Percentiles rank a stretch among this genome's conserved stretches.
These are phyloP conservation scores for Porites rus DNA, from an alignment of 92 coral and sea anemone genomes.

Conservation along the genomic window DNA sequence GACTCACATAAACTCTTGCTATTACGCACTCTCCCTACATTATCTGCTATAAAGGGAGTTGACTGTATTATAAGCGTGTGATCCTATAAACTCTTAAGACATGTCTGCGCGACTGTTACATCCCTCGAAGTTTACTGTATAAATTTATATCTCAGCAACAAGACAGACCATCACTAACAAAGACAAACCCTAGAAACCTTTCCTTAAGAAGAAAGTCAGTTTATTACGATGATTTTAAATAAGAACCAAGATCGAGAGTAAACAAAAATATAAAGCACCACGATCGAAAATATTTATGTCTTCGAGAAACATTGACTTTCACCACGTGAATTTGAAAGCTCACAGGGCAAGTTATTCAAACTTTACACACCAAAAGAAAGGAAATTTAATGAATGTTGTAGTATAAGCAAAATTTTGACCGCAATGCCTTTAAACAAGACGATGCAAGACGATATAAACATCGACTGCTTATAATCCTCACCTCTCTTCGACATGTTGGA, in stretches of 20 bases:
- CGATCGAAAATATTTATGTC: not conserved
- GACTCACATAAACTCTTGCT: no score
- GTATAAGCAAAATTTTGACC: not conserved
- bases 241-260: no score
- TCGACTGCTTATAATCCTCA: constrained; percentile 32
- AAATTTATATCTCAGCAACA: not conserved
- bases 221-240: not conserved
- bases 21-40: no score
- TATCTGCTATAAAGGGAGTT: no score
- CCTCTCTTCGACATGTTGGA: constrained; percentile 99
- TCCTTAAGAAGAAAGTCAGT: not conserved
- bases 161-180: not conserved
- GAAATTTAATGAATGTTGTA: constrained; percentile 6
- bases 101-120: no score
- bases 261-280: not conserved
- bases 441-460: constrained; percentile 82
- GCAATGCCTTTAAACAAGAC: not conserved
- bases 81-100: no score
- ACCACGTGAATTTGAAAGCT: not conserved
- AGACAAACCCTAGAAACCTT: not conserved
- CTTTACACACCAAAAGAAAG: not conserved
- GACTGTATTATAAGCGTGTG: no score
- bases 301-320: constrained; percentile 12
- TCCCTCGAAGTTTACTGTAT: no score
- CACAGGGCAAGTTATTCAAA: not conserved